Conservation (phyloP, 2,113 vertebrate genomes). For the Struthio camelus region DNA sequence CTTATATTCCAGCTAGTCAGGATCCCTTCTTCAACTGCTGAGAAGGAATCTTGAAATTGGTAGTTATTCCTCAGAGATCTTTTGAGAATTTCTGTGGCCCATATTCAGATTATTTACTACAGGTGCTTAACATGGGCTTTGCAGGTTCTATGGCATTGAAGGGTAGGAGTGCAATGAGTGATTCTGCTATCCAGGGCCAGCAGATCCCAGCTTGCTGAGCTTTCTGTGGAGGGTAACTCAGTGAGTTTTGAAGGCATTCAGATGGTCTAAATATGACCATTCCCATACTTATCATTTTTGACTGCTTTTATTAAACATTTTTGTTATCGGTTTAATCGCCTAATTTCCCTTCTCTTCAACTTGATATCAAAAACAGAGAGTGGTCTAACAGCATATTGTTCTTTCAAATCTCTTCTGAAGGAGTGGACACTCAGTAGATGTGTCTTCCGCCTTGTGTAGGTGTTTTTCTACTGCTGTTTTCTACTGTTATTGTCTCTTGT, state of each 20-base stretch:
- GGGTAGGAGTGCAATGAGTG: neutral
- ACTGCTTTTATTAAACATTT: neutral
- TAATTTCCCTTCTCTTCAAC: neutral
- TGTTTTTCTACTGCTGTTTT: neutral
- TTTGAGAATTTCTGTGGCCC: neutral
- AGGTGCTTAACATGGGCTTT: too few species aligned
- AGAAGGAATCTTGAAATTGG: neutral
- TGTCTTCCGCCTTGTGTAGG: neutral
- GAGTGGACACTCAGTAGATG: neutral
- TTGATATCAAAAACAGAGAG: neutral
- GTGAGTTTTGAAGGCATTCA: neutral
- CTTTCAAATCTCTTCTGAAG: neutral
- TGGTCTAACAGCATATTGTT: neutral
- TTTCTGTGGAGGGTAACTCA: neutral
- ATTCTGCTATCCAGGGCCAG: neutral
- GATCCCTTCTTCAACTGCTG: neutral
- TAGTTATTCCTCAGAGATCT: neutral
- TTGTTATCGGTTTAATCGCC: neutral
- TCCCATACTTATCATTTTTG: neutral
- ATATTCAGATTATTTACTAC: too few species aligned
- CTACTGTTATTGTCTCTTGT: constrained; percentile 1
- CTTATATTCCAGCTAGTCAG: neutral
- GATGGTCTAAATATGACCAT: neutral
- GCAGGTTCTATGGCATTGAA: neutral
- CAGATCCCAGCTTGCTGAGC: neutral